Evolutionary conservation across 35 echinoderm and acorn worm genomes (phyloP), one percentile per base, ranked within the genome.

Genomic region (Acanthaster planci): DNA sequence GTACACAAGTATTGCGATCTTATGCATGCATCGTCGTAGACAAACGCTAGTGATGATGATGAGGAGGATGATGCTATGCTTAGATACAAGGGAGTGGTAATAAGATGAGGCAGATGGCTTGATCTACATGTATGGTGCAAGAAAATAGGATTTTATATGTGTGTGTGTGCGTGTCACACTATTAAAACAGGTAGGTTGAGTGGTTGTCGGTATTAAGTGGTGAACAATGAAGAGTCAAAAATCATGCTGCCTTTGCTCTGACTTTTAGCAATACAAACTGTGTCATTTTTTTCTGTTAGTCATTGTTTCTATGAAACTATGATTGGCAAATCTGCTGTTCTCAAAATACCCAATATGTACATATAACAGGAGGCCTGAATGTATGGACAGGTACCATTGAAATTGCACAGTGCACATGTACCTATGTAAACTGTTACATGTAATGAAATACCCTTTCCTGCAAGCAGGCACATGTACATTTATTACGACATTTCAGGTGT

Each of bases 41-140:
- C 64, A 35, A 34, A 9, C 26, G 64, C 23, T 72, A 14, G 34
- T 72, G 64, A 26, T 72, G 64, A 31, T 19, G 8, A 72, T 30
- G 64, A 30, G 14, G 64, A 0, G 10, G 34, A 26, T 23, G 23
- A 72, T 26, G 34, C 34, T 26, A 19, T 27, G 14, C 64, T 14
- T 34, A 72, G 14, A 31, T 72, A 29, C 15, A 34, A 72, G 64
- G 64, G 64, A 72, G 64, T 72, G 64, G 64, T 59, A 59, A 59
- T 59, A 26, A 59, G 19, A n/a, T 72, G 23, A 72, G 29, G 64
- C 64, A 35, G 64, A 72, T 72, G 64, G 64, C 21, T 26, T 72
- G 64, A 72, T 34, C 64, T 47, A 47, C 42, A n/a, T n/a, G n/a
- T n/a, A n/a, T n/a, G 34, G 64, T 72, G 64, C 64, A 72, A 27